Base-by-base conservation (phyloP, 2,113 vertebrate species). In the Rallus limicola region DNA sequence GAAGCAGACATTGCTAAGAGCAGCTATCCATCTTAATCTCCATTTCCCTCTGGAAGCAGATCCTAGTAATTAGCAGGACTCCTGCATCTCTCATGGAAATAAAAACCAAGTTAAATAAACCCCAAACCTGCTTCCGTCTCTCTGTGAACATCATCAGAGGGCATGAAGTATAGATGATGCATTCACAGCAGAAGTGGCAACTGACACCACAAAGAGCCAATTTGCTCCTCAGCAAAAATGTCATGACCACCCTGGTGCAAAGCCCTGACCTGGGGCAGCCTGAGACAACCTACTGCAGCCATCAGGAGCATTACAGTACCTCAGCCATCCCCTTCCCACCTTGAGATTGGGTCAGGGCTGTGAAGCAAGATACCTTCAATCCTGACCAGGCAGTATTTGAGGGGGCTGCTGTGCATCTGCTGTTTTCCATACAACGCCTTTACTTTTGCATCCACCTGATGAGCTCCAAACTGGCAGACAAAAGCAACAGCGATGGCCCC, bases 241-340 rank as follows among this genome's bases (percentile, higher is more conserved):
- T 50, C 0, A 0, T 1, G 8, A 6, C 25, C 3, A 1, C 17
- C 13, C 14, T 8, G 40, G 46, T 63, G 72, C 4, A 8, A 72
- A 58, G 19, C 60, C 34, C 52, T 28, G 82, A 20, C 31, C 36
- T 7, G 0, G 56, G 63, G 56, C 67, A 77, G 89, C 3, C 4
- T 0, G 10, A 71, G 42, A 48, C 0, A 1, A n/a, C 16, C 48
- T 19, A 42, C 1, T 2, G 52, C 79, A 80, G 33, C 78, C 86
- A 59, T 24, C 1, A 4, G 59, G 72, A 67, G 24, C 69, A 6
- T 44, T 59, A 52, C 26, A 10, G 48, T 33, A 71, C 63, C 1
- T 2, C 42, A 72, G 63, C 53, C 9, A 0, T 14, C 23, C 64
- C 42, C 82, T 62, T 85, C 55, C 85, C 6, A 2, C 0, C 0